Base-by-base conservation (phyloP, 2,797 vertebrate genomes). In the Poeciliopsis infans region DNA sequence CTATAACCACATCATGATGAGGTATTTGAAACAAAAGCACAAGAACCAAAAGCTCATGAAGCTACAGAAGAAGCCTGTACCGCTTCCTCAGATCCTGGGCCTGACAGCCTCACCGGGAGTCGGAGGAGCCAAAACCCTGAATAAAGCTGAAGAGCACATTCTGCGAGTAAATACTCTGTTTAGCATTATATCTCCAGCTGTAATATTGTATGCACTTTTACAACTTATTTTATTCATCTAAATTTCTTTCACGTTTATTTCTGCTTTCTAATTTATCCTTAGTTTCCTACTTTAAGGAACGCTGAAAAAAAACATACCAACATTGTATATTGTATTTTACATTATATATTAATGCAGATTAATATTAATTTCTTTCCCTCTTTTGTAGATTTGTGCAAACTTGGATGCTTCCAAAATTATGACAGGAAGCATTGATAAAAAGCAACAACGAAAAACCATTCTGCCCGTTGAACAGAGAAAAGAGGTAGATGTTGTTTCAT, bases 81-180 rank as follows among this genome's bases (percentile, higher is more conserved):
- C 92, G 28, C 95, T 98, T 41, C 97, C 98, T 82, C 98, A 99
- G 94, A 97, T 99, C 77, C 92, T 99, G 73, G 98, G 97, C 83
- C 94, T 99, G 79, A 99, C 98, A 31, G 98, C 98, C 51, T 99
- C 98, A 5, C 98, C 98, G 0, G 98, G 98, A 36, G 97, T 99
- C 0, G 98, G 97, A n/a, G 95, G 93, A 31, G 98, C 98, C 82
- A 97, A 80, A 0, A 95, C 90, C 74, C 75, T 91, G 78, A 83
- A 88, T 25, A 96, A 97, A 92, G 97, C 98, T 0, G 96, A 96
- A 88, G 95, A 97, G 57, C 97, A 99, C 95, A 98, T 99, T 93
- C 95, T 99, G 84, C 96, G 95, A 81, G 98, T 99, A 95, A 96
- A 94, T 87, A 74, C 79, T 47, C 13, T 49, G 76, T 68, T 81